Conservation (phyloP, 2,797 vertebrate genomes). For the Gastrophryne carolinensis region DNA sequence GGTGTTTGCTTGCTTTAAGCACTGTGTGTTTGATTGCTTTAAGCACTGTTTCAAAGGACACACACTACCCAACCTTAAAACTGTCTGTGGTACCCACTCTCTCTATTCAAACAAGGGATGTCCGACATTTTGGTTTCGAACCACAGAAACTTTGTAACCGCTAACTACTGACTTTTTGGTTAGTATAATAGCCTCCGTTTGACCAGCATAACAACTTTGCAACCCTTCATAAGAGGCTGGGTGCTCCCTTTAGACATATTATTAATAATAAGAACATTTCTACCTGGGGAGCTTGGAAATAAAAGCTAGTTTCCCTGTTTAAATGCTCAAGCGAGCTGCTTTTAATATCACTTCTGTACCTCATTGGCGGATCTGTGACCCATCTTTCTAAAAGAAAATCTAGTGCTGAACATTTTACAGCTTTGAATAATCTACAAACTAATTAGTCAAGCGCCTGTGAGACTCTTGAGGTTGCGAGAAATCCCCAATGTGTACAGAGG, state of each 20-base stretch:
- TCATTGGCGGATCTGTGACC: slow-evolving; percentile 24
- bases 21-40: too few species aligned
- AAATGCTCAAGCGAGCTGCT: not conserved
- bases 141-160: too few species aligned
- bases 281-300: not conserved
- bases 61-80: too few species aligned
- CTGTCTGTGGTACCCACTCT: too few species aligned
- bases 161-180: not conserved
- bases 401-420: slow-evolving; percentile 35
- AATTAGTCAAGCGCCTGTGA: slow-evolving; percentile 38
- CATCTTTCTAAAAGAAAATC: slow-evolving; percentile 28
- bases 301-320: not conserved
- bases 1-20: too few species aligned
- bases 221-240: not conserved
- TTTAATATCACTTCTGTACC: slow-evolving; percentile 16
- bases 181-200: not conserved
- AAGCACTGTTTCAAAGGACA: too few species aligned
- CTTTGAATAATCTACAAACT: slow-evolving; percentile 49
- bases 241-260: not conserved
- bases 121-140: too few species aligned
- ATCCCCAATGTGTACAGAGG: slow-evolving; percentile 29
- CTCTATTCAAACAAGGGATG: too few species aligned
- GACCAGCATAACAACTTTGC: not conserved
- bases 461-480: slow-evolving; percentile 42
- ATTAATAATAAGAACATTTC: not conserved